Evolutionary conservation across 2,797 vertebrate genomes (phyloP).

Genomic region (Epinephelus coioides): DNA sequence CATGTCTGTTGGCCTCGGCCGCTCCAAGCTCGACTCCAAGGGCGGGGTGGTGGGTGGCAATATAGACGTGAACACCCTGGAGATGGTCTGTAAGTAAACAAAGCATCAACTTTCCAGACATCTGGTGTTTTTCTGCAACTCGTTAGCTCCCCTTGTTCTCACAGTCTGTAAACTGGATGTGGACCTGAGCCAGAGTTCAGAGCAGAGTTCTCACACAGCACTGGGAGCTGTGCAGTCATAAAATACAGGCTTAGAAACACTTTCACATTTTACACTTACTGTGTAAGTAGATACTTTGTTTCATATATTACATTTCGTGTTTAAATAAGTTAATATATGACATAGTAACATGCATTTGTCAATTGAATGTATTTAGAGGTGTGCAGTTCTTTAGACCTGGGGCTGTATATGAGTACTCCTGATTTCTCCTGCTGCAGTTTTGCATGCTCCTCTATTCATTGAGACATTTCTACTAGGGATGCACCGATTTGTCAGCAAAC

Average conservation of each 20-base stretch:
- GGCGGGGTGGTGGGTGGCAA: slow-evolving; percentile 99
- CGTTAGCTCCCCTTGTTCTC: slow-evolving; percentile 41
- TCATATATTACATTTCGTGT: background rate
- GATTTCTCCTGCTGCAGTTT: background rate
- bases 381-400: background rate
- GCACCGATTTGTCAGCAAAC: too few species aligned
- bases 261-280: background rate
- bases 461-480: background rate
- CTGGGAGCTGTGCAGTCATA: slow-evolving; percentile 3
- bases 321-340: background rate
- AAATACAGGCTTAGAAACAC: background rate
- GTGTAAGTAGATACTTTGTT: background rate
- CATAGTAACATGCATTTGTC: background rate
- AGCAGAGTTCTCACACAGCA: slow-evolving; percentile 18
- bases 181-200: slow-evolving; percentile 36
- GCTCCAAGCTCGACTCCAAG: slow-evolving; percentile 98
- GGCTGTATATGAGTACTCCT: background rate
- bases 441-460: background rate
- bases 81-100: slow-evolving; percentile 98
- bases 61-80: slow-evolving; percentile 97
- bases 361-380: background rate
- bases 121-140: slow-evolving; percentile 44
- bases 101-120: slow-evolving; percentile 20
- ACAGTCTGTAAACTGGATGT: slow-evolving; percentile 17
- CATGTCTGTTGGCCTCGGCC: slow-evolving; percentile 97